Evolutionary conservation across 2,888 invertebrate genomes (phyloP), one percentile per base, ranked within the genome.

Genomic region (Crossocerus cetratus): DNA sequence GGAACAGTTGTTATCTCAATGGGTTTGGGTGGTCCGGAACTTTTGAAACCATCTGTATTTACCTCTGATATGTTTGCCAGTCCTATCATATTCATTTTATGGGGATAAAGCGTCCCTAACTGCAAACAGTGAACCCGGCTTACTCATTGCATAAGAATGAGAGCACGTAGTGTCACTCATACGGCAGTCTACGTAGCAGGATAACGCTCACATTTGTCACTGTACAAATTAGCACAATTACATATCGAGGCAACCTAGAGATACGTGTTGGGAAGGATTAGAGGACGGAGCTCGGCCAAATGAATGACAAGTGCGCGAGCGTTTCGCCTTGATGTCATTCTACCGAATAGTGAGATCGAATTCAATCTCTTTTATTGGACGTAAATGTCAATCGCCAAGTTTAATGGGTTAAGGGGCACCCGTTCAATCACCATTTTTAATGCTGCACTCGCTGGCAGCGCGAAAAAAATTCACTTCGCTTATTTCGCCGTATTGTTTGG

Each of bases 151-250:
- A 49, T n/a, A 13, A 2, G 16, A 11, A 49, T 16, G 49, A 11
- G 4, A 49, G 8, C 5, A 16, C 14, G 16, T 4, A 49, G 14
- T 49, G 14, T 16, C 16, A 49, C 49, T 49, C 16, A 49, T 49
- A 16, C 49, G 49, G 16, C 11, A 44, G 60, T 22, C 44, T 22
- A 21, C n/a, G 5, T 14, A 20, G 5, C 4, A 13, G 44, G 60
- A 60, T 45, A 60, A 60, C 14, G 14, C 42, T 49, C n/a, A n/a
- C 21, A 20, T 20, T 45, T 60, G 60, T 45, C 45, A 3, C 45
- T 60, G 45, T 60, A 21, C 45, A 45, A 60, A 60, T 60, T 45
- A 45, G 20, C 4, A 11, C 18, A 45, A n/a, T 44, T 45, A 59
- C 21, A 45, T 11, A 21, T 21, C 21, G 23, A 21, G 22, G 45